Evolutionary conservation across 2,797 vertebrate species (phyloP), one percentile per base, ranked within the genome.

Genomic region (Ambastaia sidthimunki): DNA sequence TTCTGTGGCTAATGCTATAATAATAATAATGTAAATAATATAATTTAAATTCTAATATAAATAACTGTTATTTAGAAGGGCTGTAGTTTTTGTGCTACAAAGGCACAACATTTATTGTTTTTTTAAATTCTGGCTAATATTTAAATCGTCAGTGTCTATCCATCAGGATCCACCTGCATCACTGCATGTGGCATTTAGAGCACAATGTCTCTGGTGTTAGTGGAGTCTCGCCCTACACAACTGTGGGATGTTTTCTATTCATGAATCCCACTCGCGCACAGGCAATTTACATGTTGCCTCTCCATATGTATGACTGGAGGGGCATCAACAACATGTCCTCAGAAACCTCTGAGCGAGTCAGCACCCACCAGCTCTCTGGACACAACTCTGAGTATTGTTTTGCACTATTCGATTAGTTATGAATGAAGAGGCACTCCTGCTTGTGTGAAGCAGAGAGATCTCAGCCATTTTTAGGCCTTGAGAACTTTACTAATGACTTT

Each of bases 301-400:
- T 91, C 88, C 90, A 91, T 92, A 92, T 92, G 90, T 86, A 92
- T 90, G 90, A 80, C 84, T 71, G 55, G 85, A 66, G 62, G 48
- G 60, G 57, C 71, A 48, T 60, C 55, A 62, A 91, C 90, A 91
- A 88, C 84, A 76, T 85, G 23, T 85, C 84, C 81, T 90, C 88
- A 91, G 89, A 91, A 76, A 80, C 71, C 71, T 65, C 74, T 1
- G 16, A 71, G n/a, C 83, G 85, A 85, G 85, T 82, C 83, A 70
- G 79, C 74, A 83, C 81, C 85, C 41, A 41, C 85, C 82, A 37
- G 25, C 7, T 86, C 87, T 83, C 80, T 85, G 83, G 41, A 84
- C 84, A 83, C 91, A 90, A 92, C 89, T 82, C 85, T 34, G 57
- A 62, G 80, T 88, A 89, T 92, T 93, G 91, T 93, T 84, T 86